Evolutionary conservation across 1,140 invertebrate genomes (phyloP).

Genomic region (Drosophila pectinifera): DNA sequence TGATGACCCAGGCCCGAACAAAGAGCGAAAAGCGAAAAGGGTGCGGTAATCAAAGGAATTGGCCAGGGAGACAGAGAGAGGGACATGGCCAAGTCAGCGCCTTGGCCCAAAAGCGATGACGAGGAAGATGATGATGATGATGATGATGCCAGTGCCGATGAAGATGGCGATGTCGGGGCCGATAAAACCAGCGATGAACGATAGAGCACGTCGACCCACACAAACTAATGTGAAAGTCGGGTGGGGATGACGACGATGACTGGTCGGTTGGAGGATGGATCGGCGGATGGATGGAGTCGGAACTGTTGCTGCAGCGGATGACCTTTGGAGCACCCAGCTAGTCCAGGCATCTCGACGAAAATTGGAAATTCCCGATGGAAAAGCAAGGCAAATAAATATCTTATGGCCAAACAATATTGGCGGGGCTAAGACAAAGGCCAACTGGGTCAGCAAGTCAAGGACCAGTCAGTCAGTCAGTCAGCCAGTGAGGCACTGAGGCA

Average conservation of each 20-base stretch:
- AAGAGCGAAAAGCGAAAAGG: conserved; percentile 70
- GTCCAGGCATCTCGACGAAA: conserved; percentile 61
- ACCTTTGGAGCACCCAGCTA: conserved; percentile 68
- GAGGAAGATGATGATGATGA: conserved; percentile 24
- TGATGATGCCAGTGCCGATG: conserved; percentile 53
- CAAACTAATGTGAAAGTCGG: conserved; percentile 76
- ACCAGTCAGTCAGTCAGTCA: conserved; percentile 37
- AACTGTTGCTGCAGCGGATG: conserved; percentile 66
- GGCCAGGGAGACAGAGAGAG: conserved; percentile 13
- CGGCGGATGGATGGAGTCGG: conserved; percentile 37
- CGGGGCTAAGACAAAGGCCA: conserved; percentile 59
- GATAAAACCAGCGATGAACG: conserved; percentile 73
- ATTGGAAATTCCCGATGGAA: conserved; percentile 66
- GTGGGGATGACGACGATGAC: conserved; percentile 38
- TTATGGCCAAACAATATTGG: conserved; percentile 72
- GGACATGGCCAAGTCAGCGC: conserved; percentile 73
- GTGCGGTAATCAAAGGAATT: conserved; percentile 81
- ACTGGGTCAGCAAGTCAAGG: conserved; percentile 81
- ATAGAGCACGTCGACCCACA: conserved; percentile 72
- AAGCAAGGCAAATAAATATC: conserved; percentile 76
- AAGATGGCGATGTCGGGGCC: conserved; percentile 49
- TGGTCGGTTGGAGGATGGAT: conserved; percentile 42
- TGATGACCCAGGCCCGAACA: conserved; percentile 77
- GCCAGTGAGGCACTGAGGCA: too few relatives aligned
- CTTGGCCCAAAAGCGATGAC: conserved; percentile 76